A percentile compares a stretch with the other conserved stretches of the same genome.
Conservation (phyloP, 2,797 vertebrate species). For the Loriculus beryllinus region DNA sequence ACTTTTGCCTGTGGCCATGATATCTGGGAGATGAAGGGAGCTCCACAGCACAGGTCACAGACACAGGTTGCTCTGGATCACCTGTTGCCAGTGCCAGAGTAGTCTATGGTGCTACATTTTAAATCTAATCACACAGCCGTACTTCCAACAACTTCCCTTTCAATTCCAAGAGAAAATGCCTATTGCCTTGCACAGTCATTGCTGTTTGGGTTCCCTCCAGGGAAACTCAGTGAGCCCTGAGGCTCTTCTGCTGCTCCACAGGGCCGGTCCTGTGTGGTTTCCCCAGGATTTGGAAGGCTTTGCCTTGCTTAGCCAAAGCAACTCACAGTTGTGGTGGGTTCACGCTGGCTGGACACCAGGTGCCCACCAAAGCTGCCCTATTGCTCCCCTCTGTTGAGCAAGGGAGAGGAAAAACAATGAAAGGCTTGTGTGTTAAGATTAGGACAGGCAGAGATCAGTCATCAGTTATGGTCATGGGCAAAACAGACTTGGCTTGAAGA, state of each 20-base stretch:
- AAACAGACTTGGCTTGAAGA: neutral
- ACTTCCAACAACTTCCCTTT: neutral
- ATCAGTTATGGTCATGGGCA: neutral
- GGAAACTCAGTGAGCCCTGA: neutral
- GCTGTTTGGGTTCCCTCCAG: rapidly evolving
- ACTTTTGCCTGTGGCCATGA: rapidly evolving
- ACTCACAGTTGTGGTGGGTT: neutral
- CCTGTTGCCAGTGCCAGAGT: neutral
- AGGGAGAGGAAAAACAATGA: neutral
- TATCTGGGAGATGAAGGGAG: neutral
- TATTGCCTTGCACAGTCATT: rapidly evolving
- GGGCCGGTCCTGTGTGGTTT: neutral
- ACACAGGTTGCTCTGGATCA: rapidly evolving
- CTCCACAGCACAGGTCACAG: neutral
- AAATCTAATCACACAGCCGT: rapidly evolving
- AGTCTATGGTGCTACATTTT: rapidly evolving
- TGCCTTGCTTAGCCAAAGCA: rapidly evolving
- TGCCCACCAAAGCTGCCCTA: neutral
- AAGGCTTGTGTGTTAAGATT: neutral
- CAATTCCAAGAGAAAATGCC: neutral
- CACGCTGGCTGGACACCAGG: neutral
- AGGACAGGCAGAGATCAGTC: neutral
- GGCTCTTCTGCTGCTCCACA: rapidly evolving
- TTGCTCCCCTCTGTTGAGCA: neutral
- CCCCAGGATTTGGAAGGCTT: neutral